These are phyloP conservation scores for Choristoneura fumiferana DNA, from an alignment of 1,140 invertebrate genomes.

Conservation along the genomic window DNA sequence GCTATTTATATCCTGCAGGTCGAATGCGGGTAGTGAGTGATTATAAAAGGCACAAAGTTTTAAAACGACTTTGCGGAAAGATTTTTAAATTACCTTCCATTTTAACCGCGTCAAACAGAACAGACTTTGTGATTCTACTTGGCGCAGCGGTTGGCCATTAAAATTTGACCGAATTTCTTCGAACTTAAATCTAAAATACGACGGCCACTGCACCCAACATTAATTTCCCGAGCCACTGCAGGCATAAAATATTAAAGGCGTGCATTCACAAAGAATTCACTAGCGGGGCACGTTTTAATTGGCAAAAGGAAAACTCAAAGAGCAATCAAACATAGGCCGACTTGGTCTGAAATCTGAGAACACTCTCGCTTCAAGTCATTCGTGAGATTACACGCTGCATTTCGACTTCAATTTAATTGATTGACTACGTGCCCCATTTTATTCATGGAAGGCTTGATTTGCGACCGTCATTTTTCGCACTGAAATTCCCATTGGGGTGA, in stretches of 20 bases:
- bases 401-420: too few species aligned
- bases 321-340: slow-evolving; percentile 5
- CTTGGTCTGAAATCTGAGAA: too few species aligned
- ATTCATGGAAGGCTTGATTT: slow-evolving; percentile 11
- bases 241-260: slow-evolving; percentile 51
- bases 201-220: slow-evolving; percentile 37
- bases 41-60: too few species aligned
- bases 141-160: not conserved
- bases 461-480: slow-evolving; percentile 4
- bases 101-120: too few species aligned
- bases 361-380: too few species aligned
- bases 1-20: too few species aligned
- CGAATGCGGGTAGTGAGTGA: too few species aligned
- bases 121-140: not conserved
- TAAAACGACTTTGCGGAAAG: too few species aligned
- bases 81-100: too few species aligned
- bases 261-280: slow-evolving; percentile 42
- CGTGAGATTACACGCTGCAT: too few species aligned
- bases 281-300: slow-evolving; percentile 43
- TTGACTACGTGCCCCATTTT: not conserved
- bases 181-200: slow-evolving; percentile 35
- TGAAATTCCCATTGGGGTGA: not conserved
- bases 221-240: slow-evolving; percentile 51
- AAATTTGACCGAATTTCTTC: slow-evolving; percentile 28
- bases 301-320: slow-evolving; percentile 35